A percentile compares a stretch with the other conserved stretches of the same genome.
These are phyloP conservation scores for Eupithecia centaureata DNA, from an alignment of 2,888 invertebrate genomes.

Conservation along the genomic window DNA sequence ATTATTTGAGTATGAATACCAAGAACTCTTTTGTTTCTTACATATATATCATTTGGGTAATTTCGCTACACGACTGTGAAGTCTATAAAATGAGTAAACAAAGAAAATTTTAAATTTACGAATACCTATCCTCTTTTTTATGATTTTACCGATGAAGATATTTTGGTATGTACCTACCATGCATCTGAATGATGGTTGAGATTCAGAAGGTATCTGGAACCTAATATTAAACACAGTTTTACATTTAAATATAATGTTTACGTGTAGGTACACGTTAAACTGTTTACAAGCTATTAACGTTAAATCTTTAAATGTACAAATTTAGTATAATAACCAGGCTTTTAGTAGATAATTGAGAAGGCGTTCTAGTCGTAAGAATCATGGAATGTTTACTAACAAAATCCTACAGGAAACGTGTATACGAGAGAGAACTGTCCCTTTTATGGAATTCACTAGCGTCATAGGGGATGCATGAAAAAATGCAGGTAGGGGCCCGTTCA, in stretches of 20 bases:
- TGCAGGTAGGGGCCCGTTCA: conserved; percentile 80
- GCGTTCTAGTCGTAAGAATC: conserved; percentile 11
- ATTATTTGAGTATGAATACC: conserved; percentile 19
- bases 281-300: not conserved
- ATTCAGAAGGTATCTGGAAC: not conserved
- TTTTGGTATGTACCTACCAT: not conserved
- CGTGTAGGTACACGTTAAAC: not conserved
- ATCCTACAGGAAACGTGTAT: conserved; percentile 36
- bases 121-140: not conserved
- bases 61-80: conserved; percentile 29
- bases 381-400: conserved; percentile 38
- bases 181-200: not conserved
- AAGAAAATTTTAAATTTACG: conserved; percentile 38
- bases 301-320: not conserved
- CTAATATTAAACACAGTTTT: too few relatives aligned
- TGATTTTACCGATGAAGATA: not conserved
- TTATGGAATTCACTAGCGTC: conserved; percentile 68
- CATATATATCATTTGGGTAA: conserved; percentile 23
- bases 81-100: conserved; percentile 47
- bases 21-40: conserved; percentile 29
- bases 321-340: not conserved
- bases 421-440: conserved; percentile 51
- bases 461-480: conserved; percentile 79
- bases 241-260: too few relatives aligned
- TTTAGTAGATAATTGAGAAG: not conserved